These are phyloP conservation scores for Anarsia innoxiella DNA, from an alignment of 2,888 invertebrate genomes.

Conservation along the genomic window DNA sequence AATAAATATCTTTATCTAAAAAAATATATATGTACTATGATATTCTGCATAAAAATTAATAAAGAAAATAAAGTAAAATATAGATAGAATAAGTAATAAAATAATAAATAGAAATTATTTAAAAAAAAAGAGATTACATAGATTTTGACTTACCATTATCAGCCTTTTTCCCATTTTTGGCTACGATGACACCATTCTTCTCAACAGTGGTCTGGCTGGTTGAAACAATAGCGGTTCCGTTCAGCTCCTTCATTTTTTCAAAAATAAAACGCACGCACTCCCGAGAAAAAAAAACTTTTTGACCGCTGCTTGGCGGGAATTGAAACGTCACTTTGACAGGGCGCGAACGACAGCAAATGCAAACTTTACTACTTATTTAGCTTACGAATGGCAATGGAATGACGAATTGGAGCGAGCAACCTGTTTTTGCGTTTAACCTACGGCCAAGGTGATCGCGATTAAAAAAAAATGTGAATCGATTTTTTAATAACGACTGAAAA, in stretches of 20 bases:
- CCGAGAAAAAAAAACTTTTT: slow-evolving; percentile 12
- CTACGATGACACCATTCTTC: slow-evolving; percentile 41
- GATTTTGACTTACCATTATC: slow-evolving; percentile 56
- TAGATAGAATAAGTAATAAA: too few relatives aligned
- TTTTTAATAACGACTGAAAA: slow-evolving; percentile 15
- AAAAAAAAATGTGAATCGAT: slow-evolving; percentile 27
- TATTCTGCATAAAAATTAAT: too few relatives aligned
- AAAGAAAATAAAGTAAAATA: too few relatives aligned
- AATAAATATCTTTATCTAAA: too few relatives aligned
- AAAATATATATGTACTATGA: too few relatives aligned
- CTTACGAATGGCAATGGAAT: slow-evolving; percentile 39
- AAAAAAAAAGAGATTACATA: too few relatives aligned
- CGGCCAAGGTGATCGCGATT: slow-evolving; percentile 53
- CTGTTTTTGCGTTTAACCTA: slow-evolving; percentile 30
- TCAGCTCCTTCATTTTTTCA: slow-evolving; percentile 58
- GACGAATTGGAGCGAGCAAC: slow-evolving; percentile 39
- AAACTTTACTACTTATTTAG: slow-evolving; percentile 17
- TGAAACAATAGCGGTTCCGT: slow-evolving; percentile 33
- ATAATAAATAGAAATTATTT: too few relatives aligned
- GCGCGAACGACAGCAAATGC: slow-evolving; percentile 19
- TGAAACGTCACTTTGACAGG: slow-evolving; percentile 63
- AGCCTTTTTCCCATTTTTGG: slow-evolving; percentile 51
- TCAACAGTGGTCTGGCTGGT: slow-evolving; percentile 32
- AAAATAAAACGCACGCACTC: slow-evolving; percentile 19
- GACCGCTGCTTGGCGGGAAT: slow-evolving; percentile 50